Conservation (phyloP, 2,888 invertebrate genomes). For the Lochmaea capreae region DNA sequence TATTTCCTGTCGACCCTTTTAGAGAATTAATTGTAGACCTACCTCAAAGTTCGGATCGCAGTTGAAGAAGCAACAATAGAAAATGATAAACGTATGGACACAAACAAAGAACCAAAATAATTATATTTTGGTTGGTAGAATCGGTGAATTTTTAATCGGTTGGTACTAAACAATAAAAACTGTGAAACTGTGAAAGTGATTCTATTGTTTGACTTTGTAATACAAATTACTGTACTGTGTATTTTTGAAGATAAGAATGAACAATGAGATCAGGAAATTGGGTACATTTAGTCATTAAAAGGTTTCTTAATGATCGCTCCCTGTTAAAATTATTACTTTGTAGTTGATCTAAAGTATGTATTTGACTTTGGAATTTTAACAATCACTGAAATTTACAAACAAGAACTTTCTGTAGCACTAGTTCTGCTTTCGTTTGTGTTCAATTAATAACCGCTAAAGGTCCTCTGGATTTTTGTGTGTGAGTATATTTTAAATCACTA, state of each 20-base stretch:
- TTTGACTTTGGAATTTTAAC: no score
- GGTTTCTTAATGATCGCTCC: background rate
- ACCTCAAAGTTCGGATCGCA: constrained; percentile 38
- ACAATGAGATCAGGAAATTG: constrained; percentile 10
- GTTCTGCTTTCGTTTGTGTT: no score
- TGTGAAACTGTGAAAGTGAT: constrained; percentile 17
- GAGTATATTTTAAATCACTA: no score
- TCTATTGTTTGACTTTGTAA: constrained; percentile 19
- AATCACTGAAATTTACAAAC: no score
- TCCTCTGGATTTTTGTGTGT: no score
- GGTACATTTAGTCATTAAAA: background rate
- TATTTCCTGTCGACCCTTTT: constrained; percentile 29
- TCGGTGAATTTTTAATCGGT: constrained; percentile 24
- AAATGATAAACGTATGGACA: constrained; percentile 30
- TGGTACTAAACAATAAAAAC: constrained; percentile 26
- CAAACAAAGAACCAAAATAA: constrained; percentile 26
- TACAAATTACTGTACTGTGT: constrained; percentile 27
- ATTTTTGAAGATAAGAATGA: background rate
- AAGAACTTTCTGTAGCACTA: no score
- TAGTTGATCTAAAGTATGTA: background rate
- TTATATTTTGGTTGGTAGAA: constrained; percentile 22
- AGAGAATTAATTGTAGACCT: constrained; percentile 40
- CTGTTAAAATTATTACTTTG: background rate
- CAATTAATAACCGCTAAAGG: no score
- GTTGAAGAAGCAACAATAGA: constrained; percentile 29